Conservation (phyloP, 2,113 vertebrate genomes). For the Rhynchopsitta pachyrhyncha region DNA sequence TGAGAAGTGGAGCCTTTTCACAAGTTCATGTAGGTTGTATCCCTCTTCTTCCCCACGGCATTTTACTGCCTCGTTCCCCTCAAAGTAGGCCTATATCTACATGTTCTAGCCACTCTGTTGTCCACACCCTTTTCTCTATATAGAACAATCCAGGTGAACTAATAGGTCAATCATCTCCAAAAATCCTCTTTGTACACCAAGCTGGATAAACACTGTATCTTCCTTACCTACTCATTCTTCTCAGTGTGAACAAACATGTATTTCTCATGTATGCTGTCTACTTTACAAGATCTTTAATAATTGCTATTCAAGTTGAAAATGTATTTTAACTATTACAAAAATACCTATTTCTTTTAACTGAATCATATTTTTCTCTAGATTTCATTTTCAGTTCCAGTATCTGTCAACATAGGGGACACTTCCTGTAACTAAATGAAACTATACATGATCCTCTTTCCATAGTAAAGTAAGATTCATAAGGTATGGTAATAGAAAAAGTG, state of each 20-base stretch:
- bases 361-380: neutral
- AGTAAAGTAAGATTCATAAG: neutral
- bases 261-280: neutral
- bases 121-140: neutral
- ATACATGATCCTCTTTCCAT: neutral
- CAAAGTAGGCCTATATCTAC: neutral
- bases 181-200: neutral
- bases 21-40: neutral
- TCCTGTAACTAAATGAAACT: neutral
- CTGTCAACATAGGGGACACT: neutral
- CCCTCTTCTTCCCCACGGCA: neutral
- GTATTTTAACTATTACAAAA: neutral
- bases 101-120: neutral
- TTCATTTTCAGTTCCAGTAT: neutral
- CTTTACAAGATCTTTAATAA: neutral
- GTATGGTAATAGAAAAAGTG: rapidly evolving
- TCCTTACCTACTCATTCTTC: neutral
- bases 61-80: neutral
- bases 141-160: neutral
- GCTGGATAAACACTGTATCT: neutral
- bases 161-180: neutral
- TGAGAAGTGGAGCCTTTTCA: neutral
- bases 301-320: neutral
- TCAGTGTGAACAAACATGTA: neutral
- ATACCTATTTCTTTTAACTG: neutral